Evolutionary conservation across 2,113 vertebrate genomes (phyloP).

Genomic region (human (Homo sapiens)): GRCh38 chr4:54624001-54624500

Average conservation of each 20-base stretch:
- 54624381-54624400: slow-evolving; percentile 52
- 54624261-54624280: slow-evolving; percentile 22
- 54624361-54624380: slow-evolving; percentile 20
- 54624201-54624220: neutral
- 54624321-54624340: neutral
- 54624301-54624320: neutral
- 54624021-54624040: neutral
- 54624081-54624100: neutral
- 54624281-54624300: slow-evolving; percentile 1
- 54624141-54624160: neutral
- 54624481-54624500: slow-evolving; percentile 20
- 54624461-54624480: slow-evolving; percentile 52
- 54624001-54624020: neutral
- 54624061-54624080: neutral
- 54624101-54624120: neutral
- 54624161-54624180: neutral
- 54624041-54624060: neutral
- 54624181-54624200: neutral
- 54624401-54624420: slow-evolving; percentile 50
- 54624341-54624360: slow-evolving; percentile 49
- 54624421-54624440: slow-evolving; percentile 54
- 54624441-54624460: slow-evolving; percentile 63
- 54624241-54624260: neutral
- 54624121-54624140: neutral
- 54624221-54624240: neutral